phyloP scores from a whole-genome alignment of 2,797 vertebrate genomes.

The Hirundo rustica region DNA sequence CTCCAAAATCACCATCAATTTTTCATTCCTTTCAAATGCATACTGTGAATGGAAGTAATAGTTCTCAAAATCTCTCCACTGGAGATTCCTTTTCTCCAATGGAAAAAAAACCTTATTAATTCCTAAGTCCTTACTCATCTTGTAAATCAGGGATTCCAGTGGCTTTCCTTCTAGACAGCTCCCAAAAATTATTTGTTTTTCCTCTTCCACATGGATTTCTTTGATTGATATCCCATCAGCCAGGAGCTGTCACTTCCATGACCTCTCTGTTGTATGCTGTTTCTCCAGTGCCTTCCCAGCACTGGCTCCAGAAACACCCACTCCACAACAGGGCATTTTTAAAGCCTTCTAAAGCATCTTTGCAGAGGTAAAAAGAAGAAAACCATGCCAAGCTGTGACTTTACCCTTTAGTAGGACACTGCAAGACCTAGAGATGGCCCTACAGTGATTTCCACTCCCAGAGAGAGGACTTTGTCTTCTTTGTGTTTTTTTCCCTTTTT shows the following conservation, averaged over 20 bases:
- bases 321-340: background rate
- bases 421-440: background rate
- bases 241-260: background rate
- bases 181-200: background rate
- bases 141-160: background rate
- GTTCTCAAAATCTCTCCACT: background rate
- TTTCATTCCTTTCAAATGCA: background rate
- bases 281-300: background rate
- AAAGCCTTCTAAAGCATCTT: background rate
- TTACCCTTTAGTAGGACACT: background rate
- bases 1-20: background rate
- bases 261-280: accelerated
- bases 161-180: background rate
- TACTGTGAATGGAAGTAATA: accelerated
- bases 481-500: background rate
- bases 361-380: background rate
- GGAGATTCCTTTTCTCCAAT: background rate
- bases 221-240: background rate
- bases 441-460: background rate
- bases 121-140: background rate
- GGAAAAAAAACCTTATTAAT: accelerated
- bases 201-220: background rate
- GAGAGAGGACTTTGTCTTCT: background rate
- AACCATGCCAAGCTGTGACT: background rate
- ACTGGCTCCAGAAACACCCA: background rate